These are phyloP conservation scores for Hypotaenidia philippensis DNA, from an alignment of 2,797 vertebrate genomes.

Conservation along the genomic window DNA sequence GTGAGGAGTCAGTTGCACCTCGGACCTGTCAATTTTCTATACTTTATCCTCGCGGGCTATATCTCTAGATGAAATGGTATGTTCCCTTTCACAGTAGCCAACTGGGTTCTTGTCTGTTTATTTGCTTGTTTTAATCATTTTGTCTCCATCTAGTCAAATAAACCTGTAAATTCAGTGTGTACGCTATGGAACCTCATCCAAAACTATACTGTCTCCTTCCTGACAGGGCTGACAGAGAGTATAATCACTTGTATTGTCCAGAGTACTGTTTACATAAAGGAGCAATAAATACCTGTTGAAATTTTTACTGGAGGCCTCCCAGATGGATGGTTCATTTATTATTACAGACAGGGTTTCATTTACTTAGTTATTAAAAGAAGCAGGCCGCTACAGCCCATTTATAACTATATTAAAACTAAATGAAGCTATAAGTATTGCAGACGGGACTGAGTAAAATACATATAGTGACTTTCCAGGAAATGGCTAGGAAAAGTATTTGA, in stretches of 20 bases:
- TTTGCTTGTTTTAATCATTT: constrained; percentile 33
- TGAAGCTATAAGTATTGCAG: constrained; percentile 67
- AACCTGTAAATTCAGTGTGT: constrained; percentile 19
- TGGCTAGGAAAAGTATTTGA: constrained; percentile 37
- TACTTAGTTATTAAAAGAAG: constrained; percentile 74
- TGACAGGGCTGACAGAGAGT: constrained; percentile 51
- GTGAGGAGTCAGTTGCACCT: not conserved
- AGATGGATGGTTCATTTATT: constrained; percentile 67
- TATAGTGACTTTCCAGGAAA: constrained; percentile 65
- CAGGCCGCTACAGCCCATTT: constrained; percentile 66
- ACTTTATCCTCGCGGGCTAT: not conserved
- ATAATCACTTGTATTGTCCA: constrained; percentile 57
- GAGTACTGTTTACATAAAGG: constrained; percentile 49
- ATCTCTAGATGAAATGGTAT: not conserved
- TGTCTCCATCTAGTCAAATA: constrained; percentile 49
- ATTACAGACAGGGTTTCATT: constrained; percentile 75
- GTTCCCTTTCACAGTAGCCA: not conserved
- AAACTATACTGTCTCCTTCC: constrained; percentile 30
- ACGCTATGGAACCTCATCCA: not conserved
- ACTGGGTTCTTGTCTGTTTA: not conserved
- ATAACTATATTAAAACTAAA: constrained; percentile 75
- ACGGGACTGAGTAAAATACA: constrained; percentile 51
- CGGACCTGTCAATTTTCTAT: not conserved
- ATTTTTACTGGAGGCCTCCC: constrained; percentile 62
- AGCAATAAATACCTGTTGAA: constrained; percentile 55